Evolutionary conservation across 2,888 invertebrate species (phyloP).

Genomic region (Leptinotarsa juncta): DNA sequence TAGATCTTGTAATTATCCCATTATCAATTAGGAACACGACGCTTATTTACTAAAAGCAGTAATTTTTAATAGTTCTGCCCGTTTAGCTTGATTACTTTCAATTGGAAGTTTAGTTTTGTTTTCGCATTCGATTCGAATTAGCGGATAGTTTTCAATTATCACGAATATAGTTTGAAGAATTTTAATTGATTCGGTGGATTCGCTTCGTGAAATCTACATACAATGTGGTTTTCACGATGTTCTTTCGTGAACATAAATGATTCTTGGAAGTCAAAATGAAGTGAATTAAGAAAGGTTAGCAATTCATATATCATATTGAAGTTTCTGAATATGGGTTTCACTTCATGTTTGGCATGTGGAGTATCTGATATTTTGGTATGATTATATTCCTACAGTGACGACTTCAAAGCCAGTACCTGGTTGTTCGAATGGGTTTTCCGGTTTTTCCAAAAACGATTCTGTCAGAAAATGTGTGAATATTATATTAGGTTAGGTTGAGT

Average conservation of each 20-base stretch:
- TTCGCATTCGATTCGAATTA: slow-evolving; percentile 35
- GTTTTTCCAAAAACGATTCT: no score
- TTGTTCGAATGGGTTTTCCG: no score
- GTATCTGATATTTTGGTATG: no score
- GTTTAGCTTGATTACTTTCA: slow-evolving; percentile 40
- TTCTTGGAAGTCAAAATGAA: background rate
- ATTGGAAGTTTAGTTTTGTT: slow-evolving; percentile 43
- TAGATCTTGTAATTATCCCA: slow-evolving; percentile 46
- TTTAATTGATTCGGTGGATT: slow-evolving; percentile 1
- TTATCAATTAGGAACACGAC: slow-evolving; percentile 43
- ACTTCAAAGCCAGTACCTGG: no score
- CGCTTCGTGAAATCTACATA: slow-evolving; percentile 2
- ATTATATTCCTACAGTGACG: no score
- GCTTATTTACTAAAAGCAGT: slow-evolving; percentile 49
- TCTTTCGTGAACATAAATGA: background rate
- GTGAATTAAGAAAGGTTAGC: background rate
- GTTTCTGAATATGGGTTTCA: background rate
- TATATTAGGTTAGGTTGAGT: no score
- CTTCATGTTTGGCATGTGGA: background rate
- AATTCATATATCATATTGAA: background rate
- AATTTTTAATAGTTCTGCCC: slow-evolving; percentile 50
- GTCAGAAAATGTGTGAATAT: no score
- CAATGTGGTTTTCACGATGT: background rate
- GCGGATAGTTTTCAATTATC: slow-evolving; percentile 30
- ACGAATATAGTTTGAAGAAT: background rate